Evolutionary conservation across 2,888 invertebrate species (phyloP), one percentile per base, ranked within the genome.

Genomic region (Aromia moschata): DNA sequence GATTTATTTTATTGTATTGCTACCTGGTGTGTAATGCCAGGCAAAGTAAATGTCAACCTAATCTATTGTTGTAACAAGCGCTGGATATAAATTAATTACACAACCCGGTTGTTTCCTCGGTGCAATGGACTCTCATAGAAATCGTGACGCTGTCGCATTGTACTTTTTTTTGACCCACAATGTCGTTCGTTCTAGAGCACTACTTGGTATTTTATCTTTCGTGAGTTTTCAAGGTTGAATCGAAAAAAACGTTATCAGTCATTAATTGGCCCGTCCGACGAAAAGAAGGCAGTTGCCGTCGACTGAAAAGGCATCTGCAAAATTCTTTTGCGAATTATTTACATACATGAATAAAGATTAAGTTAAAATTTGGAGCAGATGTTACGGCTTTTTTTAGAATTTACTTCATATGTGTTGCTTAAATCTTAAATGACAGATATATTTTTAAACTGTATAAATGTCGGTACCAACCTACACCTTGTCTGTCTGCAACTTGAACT

Each of bases 21-120:
- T 43, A 47, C 43, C 49, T 33, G 18, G 49, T 15, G 7, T 56
- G 16, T 49, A 46, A 43, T 56, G 49, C 49, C 56, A 56, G 20
- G 41, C 49, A 9, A 33, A 49, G 36, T 56, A 56, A 56, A 56
- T 56, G 56, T 56, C 56, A 56, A 36, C 49, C 16, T 41, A 40
- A 49, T 43, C 49, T 56, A 56, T 56, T 56, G 56, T 56, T 41
- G 49, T 56, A 56, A 56, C 41, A 38, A 49, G 38, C 25, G n/a
- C 30, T 49, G 38, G 49, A 40, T 49, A 49, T 49, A 49, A 49
- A 49, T 49, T 49, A 49, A 49, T 49, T 49, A 37, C 38, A 38
- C 17, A 49, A 49, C 16, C 10, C 25, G 14, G 49, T 12, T 9
- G 36, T 20, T 49, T 49, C 38, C 20, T 49, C 15, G 33, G 49